Evolutionary conservation across 2,113 vertebrate genomes (phyloP), one percentile per base, ranked within the genome.

Genomic region (mouse (Mus musculus)): DNA sequence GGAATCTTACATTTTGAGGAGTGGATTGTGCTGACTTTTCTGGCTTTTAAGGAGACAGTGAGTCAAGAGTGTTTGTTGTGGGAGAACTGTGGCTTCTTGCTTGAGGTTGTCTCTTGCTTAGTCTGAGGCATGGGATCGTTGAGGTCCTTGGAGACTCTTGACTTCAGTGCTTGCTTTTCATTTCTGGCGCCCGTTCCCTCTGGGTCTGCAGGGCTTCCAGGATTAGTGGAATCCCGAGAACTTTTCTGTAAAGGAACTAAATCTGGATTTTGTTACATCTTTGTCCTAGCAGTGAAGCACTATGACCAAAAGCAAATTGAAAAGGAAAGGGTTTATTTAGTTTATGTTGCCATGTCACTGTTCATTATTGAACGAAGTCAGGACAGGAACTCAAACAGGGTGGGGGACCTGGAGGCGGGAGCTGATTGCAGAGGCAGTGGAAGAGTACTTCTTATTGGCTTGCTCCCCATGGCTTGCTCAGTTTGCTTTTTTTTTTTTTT

Each of bases 41-140:
- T 93, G 89, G 95, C 75, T 94, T 85, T 92, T 89, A 73, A 92
- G 76, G 76, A 89, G 78, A 93, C 59, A 46, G 12, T 95, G 67
- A 96, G 77, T 69, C 61, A 93, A 67, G 52, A 91, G 67, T 14
- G 24, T 28, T 67, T 82, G 39, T 89, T 82, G 42, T 92, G 2
- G 73, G 77, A 89, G 75, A 65, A 77, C 61, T 95, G 92, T 85
- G 73, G 4, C 63, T 91, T 95, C 42, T 91, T 89, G 69, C 36
- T 14, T 69, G 24, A 39, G 71, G 8, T 94, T 76, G 9, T 54
- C 39, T 63, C 46, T 93, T 80, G 56, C 39, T 94, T 93, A 91
- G 69, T 77, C 73, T 69, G 85, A 46, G n/a, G 33, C 42, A 69
- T 76, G 52, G 30, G 39, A 22, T 92, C 91, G 36, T 33, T 69